Conservation (phyloP, 2,888 invertebrate species). For the Netelia fuscicornis region DNA sequence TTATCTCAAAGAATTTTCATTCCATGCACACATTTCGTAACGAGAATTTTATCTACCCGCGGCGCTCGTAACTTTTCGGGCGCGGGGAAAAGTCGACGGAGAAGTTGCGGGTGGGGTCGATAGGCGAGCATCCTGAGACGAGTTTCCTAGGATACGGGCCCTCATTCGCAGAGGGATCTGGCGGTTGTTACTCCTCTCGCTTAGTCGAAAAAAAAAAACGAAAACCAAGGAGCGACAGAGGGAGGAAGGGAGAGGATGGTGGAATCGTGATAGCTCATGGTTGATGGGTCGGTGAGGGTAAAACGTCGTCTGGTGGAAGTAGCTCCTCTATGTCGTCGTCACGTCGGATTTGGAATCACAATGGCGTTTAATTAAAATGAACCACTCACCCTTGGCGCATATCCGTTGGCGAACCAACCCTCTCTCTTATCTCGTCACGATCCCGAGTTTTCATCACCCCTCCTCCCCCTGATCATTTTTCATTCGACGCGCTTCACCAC, state of each 20-base stretch:
- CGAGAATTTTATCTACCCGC: no score
- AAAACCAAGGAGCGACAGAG: not conserved
- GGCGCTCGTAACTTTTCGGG: no score
- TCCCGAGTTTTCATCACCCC: not conserved
- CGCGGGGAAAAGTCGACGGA: no score
- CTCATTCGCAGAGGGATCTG: no score
- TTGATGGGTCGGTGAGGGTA: not conserved
- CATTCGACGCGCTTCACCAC: not conserved
- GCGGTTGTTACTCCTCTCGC: not conserved
- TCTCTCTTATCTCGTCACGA: slow-evolving; percentile 28
- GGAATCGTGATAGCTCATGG: not conserved
- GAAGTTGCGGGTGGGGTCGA: no score
- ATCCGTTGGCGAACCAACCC: slow-evolving; percentile 27
- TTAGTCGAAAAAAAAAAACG: slow-evolving; percentile 2
- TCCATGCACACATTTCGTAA: no score
- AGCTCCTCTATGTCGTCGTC: slow-evolving; percentile 65
- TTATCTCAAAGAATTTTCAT: no score
- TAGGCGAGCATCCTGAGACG: not conserved
- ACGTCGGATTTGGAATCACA: slow-evolving; percentile 62
- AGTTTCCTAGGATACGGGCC: no score
- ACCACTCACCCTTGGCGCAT: slow-evolving; percentile 36
- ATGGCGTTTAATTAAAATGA: slow-evolving; percentile 71
- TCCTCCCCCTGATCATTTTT: slow-evolving; percentile 28
- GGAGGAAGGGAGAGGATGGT: not conserved
- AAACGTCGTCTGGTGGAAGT: slow-evolving; percentile 24